Percentiles rank a stretch among this genome's conserved stretches.
Evolutionary conservation across 2,888 invertebrate genomes (phyloP).

Genomic region (Chrysina gloriosa): DNA sequence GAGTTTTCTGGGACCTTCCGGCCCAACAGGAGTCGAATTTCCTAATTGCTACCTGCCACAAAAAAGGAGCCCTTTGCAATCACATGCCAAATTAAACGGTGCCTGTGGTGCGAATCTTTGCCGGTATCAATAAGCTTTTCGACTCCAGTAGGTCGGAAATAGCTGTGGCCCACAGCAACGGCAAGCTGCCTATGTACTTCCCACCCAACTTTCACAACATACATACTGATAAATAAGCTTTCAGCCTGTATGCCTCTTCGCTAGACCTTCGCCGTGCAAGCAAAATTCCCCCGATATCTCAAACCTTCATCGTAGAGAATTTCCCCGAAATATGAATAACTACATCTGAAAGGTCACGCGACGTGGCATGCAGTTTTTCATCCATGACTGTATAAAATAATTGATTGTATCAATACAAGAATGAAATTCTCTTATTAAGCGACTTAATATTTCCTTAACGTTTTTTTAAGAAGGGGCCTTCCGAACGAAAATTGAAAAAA

Average conservation of each 20-base stretch:
- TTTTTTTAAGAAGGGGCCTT: background rate
- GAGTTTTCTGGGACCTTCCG: constrained; percentile 64
- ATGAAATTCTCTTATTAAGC: background rate
- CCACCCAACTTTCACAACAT: constrained; percentile 59
- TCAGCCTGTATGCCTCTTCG: constrained; percentile 38
- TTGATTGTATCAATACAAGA: background rate
- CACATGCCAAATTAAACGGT: constrained; percentile 26
- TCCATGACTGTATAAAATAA: constrained; percentile 7
- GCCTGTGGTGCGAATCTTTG: constrained; percentile 41
- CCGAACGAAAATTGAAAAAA: background rate
- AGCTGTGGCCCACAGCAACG: constrained; percentile 76
- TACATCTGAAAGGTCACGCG: background rate
- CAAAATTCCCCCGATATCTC: background rate
- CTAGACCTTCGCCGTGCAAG: constrained; percentile 10
- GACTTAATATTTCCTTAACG: background rate
- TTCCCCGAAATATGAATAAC: background rate
- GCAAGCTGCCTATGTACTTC: constrained; percentile 72
- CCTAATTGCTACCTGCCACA: constrained; percentile 62
- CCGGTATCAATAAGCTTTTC: constrained; percentile 62
- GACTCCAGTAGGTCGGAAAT: constrained; percentile 65
- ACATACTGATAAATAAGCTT: constrained; percentile 53
- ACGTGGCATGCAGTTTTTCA: constrained; percentile 27
- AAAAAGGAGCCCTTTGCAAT: constrained; percentile 42
- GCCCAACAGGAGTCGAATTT: constrained; percentile 63
- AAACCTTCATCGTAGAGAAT: background rate